Evolutionary conservation across 1,140 invertebrate genomes (phyloP).

Genomic region (Sycophaga agraensis): DNA sequence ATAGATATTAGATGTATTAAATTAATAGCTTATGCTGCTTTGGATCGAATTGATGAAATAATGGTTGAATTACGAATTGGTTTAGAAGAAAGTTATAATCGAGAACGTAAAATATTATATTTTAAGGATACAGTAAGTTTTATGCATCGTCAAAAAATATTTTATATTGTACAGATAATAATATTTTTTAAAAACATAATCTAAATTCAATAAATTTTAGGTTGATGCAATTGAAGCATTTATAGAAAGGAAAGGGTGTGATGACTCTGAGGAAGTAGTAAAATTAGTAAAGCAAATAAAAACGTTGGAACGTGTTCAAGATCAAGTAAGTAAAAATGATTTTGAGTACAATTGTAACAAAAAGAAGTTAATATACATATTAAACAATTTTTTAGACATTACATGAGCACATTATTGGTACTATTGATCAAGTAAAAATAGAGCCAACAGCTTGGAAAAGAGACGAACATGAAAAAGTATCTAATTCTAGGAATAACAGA

Average conservation of each 20-base stretch:
- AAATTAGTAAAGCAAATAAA: constrained; percentile 51
- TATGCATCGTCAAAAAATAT: constrained; percentile 31
- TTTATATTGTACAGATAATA: background rate
- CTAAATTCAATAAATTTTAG: constrained; percentile 40
- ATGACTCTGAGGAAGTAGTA: constrained; percentile 52
- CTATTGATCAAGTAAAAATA: no score
- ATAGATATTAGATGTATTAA: constrained; percentile 71
- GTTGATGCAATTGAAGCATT: constrained; percentile 50
- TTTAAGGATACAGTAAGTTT: constrained; percentile 52
- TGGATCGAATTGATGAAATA: constrained; percentile 67
- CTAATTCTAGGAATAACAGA: no score
- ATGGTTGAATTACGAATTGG: constrained; percentile 62
- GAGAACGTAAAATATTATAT: constrained; percentile 52
- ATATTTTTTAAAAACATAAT: constrained; percentile 2
- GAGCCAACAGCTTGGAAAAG: no score
- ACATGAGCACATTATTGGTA: constrained; percentile 38
- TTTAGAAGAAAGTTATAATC: constrained; percentile 55
- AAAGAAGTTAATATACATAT: background rate
- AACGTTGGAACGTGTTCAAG: constrained; percentile 48
- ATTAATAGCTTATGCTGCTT: constrained; percentile 62
- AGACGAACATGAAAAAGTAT: no score
- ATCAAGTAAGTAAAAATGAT: constrained; percentile 42
- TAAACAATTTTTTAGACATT: constrained; percentile 40
- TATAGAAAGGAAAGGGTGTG: constrained; percentile 42
- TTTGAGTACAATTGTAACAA: background rate